A percentile compares a stretch with the other conserved stretches of the same genome.
These are phyloP conservation scores for Leptopterna dolabrata DNA, from an alignment of 2,888 invertebrate species.

Conservation along the genomic window DNA sequence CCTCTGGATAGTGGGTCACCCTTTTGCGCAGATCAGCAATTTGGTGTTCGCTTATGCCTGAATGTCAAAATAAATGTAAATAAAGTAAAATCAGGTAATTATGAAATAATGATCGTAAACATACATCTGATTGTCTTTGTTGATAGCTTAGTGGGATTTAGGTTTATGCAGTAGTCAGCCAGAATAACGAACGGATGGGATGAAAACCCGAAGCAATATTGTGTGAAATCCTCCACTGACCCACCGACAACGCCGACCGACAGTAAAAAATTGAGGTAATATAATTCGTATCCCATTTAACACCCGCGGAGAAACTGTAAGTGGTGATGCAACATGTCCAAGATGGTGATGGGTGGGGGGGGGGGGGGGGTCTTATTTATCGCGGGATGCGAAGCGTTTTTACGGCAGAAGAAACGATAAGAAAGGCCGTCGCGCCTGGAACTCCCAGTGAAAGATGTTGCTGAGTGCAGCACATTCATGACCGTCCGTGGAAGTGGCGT, in stretches of 20 bases:
- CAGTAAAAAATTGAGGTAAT: not conserved
- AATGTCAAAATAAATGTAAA: no score
- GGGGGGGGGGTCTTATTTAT: not conserved
- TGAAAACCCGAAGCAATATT: no score
- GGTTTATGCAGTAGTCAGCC: no score
- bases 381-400: not conserved
- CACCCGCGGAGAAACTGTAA: not conserved
- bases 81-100: no score
- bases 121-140: no score
- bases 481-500: not conserved
- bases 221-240: no score
- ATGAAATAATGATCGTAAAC: no score
- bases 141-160: no score
- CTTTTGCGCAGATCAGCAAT: no score
- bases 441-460: not conserved
- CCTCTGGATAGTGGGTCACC: no score
- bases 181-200: no score
- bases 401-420: not conserved
- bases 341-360: not conserved
- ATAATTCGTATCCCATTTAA: not conserved
- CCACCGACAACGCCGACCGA: not conserved
- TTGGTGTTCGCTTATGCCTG: no score
- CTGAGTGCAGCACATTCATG: not conserved
- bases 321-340: not conserved
- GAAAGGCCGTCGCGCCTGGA: not conserved